Base-by-base conservation (phyloP, 2,888 invertebrate species). In the Cistogaster globosa region DNA sequence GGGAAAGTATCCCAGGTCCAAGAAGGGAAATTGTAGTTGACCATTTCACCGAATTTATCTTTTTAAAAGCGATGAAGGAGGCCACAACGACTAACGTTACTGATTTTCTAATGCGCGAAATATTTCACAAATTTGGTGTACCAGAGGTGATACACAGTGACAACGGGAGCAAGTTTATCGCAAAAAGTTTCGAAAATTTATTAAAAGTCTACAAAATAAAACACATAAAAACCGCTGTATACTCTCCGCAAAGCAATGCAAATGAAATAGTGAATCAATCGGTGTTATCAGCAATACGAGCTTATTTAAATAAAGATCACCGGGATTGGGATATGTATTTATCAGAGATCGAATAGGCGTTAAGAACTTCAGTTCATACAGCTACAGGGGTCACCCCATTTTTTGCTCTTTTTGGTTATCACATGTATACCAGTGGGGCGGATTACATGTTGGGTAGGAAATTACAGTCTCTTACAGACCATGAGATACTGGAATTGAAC, bases 1-100 rank as follows among this genome's bases (percentile, higher is more conserved):
- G 22, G 86, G 86, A 0, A 85, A 84, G 16, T 87, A 82, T 16
- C 85, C 87, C 0, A 26, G 83, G 20, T 86, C 72, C 0, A 84
- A 81, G 45, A 51, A 60, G 0, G 84, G 80, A 11, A 76, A 84
- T 42, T 22, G 77, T 53, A 20, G 20, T 53, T 18, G 53, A 55
- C 18, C 20, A 55, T 22, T 55, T 55, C 20, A 20, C 53, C 3
- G 20, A 55, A 20, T 55, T 20, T 55, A 55, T 18, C 7, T 55
- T 55, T 22, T 12, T 55, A 18, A 55, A 55, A 12, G 53, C 53
- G 2, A 55, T 55, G 53, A 55, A 55, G 20, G 53, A 55, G 11
- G 53, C 53, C 9, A 55, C 53, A 11, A 22, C 53, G 9, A 22
- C 2, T 20, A 55, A 55, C 53, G 53, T 55, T 20, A 55, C 20